A percentile compares a stretch with the other conserved stretches of the same genome.
phyloP scores from a whole-genome alignment of 1,140 invertebrate species.

The Alviniconcha marisindica region DNA sequence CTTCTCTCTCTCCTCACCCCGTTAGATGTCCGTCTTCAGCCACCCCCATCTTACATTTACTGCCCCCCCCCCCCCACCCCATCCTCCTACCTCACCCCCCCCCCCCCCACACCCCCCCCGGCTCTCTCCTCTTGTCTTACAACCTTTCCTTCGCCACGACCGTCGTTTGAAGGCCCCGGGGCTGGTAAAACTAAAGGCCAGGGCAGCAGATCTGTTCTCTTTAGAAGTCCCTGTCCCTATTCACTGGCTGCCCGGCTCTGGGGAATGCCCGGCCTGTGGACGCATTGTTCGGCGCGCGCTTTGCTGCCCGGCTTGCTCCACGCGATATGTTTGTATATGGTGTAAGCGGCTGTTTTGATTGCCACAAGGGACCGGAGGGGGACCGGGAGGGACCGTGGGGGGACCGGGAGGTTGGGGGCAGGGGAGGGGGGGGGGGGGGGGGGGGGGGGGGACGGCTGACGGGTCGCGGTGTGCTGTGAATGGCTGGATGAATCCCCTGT shows the following conservation, averaged over 20 bases:
- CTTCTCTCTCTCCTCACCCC: too few species aligned
- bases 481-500: neutral
- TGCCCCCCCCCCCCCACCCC: too few species aligned
- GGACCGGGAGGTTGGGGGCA: neutral
- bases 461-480: neutral
- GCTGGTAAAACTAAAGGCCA: too few species aligned
- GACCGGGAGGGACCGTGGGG: neutral
- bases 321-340: constrained; percentile 34
- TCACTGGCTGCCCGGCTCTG: neutral
- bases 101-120: too few species aligned
- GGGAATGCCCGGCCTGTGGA: neutral
- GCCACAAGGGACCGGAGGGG: neutral
- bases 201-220: too few species aligned
- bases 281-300: neutral
- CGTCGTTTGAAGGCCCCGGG: too few species aligned
- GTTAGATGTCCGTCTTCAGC: too few species aligned
- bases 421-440: neutral
- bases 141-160: too few species aligned
- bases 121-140: too few species aligned
- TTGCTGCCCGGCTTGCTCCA: neutral
- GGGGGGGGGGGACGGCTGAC: neutral
- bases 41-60: too few species aligned
- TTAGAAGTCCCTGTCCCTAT: neutral
- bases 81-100: too few species aligned
- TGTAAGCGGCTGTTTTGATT: constrained; percentile 39